phyloP scores from a whole-genome alignment of 2,888 invertebrate genomes.

The Eupithecia subumbrata region DNA sequence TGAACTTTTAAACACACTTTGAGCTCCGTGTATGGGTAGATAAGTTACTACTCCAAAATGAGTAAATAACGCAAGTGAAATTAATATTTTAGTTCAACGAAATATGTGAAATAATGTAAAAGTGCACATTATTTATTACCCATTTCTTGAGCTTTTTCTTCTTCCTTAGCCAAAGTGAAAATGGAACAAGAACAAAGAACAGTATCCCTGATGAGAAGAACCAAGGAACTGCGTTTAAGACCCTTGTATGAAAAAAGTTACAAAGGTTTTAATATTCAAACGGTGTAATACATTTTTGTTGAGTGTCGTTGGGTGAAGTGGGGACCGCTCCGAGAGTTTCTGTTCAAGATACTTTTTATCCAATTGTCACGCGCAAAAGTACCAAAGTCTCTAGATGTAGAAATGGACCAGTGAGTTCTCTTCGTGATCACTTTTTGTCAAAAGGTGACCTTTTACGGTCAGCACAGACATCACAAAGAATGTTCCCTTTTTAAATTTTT shows the following conservation, averaged over 20 bases:
- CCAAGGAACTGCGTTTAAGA: constrained; percentile 67
- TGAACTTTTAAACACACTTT: neutral
- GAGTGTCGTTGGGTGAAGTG: constrained; percentile 66
- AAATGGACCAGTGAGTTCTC: constrained; percentile 19
- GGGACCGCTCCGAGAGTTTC: constrained; percentile 51
- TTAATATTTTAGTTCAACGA: neutral
- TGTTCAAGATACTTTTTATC: constrained; percentile 62
- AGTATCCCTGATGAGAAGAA: constrained; percentile 63
- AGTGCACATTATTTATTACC: neutral
- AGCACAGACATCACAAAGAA: neutral
- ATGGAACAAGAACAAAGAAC: constrained; percentile 53
- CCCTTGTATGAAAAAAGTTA: constrained; percentile 66
- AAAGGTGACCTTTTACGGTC: neutral
- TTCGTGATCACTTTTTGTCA: constrained; percentile 30
- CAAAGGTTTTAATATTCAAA: constrained; percentile 73
- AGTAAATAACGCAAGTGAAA: neutral
- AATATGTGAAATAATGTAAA: neutral
- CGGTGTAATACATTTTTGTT: constrained; percentile 66
- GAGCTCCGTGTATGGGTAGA: neutral
- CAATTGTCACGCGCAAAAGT: constrained; percentile 64
- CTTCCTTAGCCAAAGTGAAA: constrained; percentile 18
- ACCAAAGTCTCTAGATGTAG: neutral
- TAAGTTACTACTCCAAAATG: neutral
- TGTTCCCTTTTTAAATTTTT: neutral
- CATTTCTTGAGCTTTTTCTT: constrained; percentile 18